Evolutionary conservation across 1,140 invertebrate genomes (phyloP), one percentile per base, ranked within the genome.

Genomic region (Elymnias hypermnestra): DNA sequence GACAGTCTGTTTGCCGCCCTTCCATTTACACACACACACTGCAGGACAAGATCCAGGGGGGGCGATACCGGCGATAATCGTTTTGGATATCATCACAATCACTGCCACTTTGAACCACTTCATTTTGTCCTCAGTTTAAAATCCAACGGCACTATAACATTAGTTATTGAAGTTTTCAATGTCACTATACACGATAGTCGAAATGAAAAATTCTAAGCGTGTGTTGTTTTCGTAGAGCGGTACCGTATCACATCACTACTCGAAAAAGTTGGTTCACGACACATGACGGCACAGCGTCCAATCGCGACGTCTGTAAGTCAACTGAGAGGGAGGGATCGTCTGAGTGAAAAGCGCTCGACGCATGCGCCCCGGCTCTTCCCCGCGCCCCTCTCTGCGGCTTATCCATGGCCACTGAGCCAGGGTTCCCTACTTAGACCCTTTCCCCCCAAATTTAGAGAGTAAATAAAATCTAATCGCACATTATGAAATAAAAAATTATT

Each of bases 1-100:
- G 12, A 96, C 95, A 13, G 94, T 95, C 63, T 94, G 92, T 86
- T 97, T 97, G 46, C 95, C 95, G 62, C 92, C 91, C 85, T 96
- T 95, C 96, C 96, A 97, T 82, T 96, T 97, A 86, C 95, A 97
- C 49, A 89, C 89, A 78, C 95, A 97, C 58, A 93, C 91, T 13
- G 90, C 89, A 28, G 94, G 92, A 63, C 94, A 95, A 52, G 87
- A 88, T 57, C 86, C 86, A 23, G 86, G 73, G 22, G 84, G 81
- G 23, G 76, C 74, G 46, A 75, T 57, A 25, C 72, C 81, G 35
- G 68, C 75, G 33, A 72, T 62, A 52, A 72, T 68, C 50, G 74
- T 76, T 67, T 68, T 57, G 53, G 59, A 72, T 60, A 81, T 52
- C 57, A 77, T 60, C 56, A 83, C 63, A 72, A 66, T 69, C 57